A percentile compares a stretch with the other conserved stretches of the same genome.
phyloP scores from a whole-genome alignment of 2,113 vertebrate species.

The Sterrhoptilus dennistouni region DNA sequence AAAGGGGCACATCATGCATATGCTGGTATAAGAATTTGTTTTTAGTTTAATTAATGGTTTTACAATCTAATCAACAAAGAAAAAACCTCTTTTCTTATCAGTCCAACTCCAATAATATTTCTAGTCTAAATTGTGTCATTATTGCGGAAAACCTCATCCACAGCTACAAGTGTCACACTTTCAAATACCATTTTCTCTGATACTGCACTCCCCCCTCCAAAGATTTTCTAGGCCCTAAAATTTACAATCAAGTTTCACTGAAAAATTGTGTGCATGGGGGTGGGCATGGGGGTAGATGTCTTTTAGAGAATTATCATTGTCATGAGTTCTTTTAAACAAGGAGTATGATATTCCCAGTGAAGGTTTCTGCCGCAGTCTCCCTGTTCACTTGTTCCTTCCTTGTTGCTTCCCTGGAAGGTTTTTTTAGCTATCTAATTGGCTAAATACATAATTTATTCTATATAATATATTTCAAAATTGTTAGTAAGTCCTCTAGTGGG shows the following conservation, averaged over 20 bases:
- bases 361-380: neutral
- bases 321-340: neutral
- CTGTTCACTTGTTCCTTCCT: neutral
- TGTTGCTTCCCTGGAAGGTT: neutral
- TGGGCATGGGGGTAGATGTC: rapidly evolving
- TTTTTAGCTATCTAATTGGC: neutral
- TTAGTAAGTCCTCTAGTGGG: neutral
- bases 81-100: neutral
- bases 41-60: neutral
- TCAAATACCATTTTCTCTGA: neutral
- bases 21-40: neutral
- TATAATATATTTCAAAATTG: neutral
- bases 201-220: neutral
- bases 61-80: neutral
- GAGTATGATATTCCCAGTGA: neutral
- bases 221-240: neutral
- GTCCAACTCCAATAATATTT: neutral
- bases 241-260: neutral
- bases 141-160: neutral
- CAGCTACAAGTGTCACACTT: neutral
- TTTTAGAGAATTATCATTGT: neutral
- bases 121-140: neutral
- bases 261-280: neutral
- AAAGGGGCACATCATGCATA: neutral
- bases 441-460: neutral